phyloP scores from a whole-genome alignment of 2,888 invertebrate species.

The Carterocephalus palaemon region DNA sequence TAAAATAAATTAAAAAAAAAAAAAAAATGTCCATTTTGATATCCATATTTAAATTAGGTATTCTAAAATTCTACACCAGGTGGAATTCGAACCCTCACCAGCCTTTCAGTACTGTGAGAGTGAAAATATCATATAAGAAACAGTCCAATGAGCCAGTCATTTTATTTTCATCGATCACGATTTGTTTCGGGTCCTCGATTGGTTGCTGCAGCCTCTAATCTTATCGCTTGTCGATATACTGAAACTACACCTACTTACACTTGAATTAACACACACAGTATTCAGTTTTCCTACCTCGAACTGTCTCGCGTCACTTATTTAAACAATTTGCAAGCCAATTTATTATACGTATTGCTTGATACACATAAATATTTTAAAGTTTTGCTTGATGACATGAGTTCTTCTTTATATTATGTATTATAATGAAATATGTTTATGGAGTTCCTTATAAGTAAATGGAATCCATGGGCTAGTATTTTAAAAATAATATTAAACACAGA shows the following conservation, averaged over 20 bases:
- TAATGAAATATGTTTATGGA: too few relatives aligned
- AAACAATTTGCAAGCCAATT: too few relatives aligned
- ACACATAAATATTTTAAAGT: conserved; percentile 6
- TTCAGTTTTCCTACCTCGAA: conserved; percentile 24
- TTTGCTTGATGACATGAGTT: background rate
- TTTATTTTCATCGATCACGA: conserved; percentile 14
- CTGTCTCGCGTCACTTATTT: too few relatives aligned
- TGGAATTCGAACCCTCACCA: too few relatives aligned
- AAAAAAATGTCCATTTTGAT: too few relatives aligned
- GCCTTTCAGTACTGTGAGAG: too few relatives aligned
- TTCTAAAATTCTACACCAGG: too few relatives aligned
- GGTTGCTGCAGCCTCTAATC: conserved; percentile 54
- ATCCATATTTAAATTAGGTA: too few relatives aligned
- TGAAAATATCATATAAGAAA: too few relatives aligned
- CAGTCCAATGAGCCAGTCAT: too few relatives aligned
- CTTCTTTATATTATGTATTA: background rate
- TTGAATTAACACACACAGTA: conserved; percentile 54
- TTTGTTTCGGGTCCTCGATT: conserved; percentile 43
- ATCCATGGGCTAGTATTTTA: conserved; percentile 38
- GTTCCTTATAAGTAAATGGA: too few relatives aligned
- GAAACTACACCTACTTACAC: conserved; percentile 42
- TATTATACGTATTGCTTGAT: conserved; percentile 8
- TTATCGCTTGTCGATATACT: conserved; percentile 67
- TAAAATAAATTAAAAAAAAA: too few relatives aligned
- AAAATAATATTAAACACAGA: background rate